Evolutionary conservation across 2,797 vertebrate species (phyloP), one percentile per base, ranked within the genome.

Genomic region (Gallinago stenura): DNA sequence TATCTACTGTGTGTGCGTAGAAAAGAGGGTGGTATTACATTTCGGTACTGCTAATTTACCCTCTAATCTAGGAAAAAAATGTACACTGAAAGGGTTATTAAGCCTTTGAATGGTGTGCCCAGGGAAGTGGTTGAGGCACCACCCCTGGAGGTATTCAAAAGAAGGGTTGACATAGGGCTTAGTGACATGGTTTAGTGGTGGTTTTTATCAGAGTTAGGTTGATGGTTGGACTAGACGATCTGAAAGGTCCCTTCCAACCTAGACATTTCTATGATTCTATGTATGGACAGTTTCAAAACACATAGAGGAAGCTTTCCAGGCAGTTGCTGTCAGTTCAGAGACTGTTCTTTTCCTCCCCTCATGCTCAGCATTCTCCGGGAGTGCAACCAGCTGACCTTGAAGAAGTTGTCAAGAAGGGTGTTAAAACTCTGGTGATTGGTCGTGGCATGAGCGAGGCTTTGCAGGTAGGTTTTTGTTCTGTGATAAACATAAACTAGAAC

Each of bases 381-480:
- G 99, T 99, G 12, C 99, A 99, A 57, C 99, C 99, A 15, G 98
- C 99, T 30, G 99, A 99, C 57, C 97, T 99, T 87, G 99, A 99
- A 83, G 99, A 99, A 98, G 98, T 99, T 28, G 94, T 99, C 89
- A 98, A 97, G 96, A 99, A 98, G 87, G 99, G 99, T 4, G 97
- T 99, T 5, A 96, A 98, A 75, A 97, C 98, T 2, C 65, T 99
- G 90, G 99, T 99, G n/a, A 99, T 99, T 7, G 99, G 99, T 68
- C 97, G 99, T 91, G 99, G 99, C 60, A 99, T 99, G 99, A 99
- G 93, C 2, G 99, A 99, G 97, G 99, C 98, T 43, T 97, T 99
- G 93, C 99, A 99, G 99, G 99, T 99, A 95, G 24, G 96, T 83
- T 83, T 39, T 35, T 54, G 30, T 50, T 71, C 70, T 4, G 1